These are phyloP conservation scores for Sebastes kiyomatsui DNA, from an alignment of 2,797 vertebrate species.

Conservation along the genomic window DNA sequence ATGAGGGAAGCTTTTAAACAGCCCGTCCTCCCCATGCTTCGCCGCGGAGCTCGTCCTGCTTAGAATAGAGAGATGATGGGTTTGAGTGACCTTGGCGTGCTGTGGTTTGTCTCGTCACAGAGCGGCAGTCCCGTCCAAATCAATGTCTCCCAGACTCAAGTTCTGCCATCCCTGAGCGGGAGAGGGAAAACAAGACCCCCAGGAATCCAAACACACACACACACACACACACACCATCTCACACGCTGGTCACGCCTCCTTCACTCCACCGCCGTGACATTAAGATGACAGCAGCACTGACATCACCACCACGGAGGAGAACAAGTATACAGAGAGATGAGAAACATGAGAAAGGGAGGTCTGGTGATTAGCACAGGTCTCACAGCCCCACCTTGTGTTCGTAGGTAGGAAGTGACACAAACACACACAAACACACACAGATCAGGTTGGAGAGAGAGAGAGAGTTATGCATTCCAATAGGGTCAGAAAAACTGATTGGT, in stretches of 20 bases:
- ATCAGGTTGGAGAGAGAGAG: not conserved
- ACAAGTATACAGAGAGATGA: not conserved
- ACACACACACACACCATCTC: not conserved
- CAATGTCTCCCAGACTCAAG: conserved; percentile 21
- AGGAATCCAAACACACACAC: not conserved
- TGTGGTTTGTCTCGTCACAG: conserved; percentile 43
- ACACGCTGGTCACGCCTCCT: not conserved
- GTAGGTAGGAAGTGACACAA: conserved; percentile 31
- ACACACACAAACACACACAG: not conserved
- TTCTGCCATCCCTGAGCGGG: conserved; percentile 19
- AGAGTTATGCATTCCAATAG: not conserved
- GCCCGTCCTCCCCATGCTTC: not conserved
- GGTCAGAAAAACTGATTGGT: not conserved
- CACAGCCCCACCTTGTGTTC: conserved; percentile 79
- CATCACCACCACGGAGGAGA: not conserved
- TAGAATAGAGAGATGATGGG: conserved; percentile 25
- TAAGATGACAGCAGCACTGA: conserved; percentile 55
- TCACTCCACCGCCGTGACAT: conserved; percentile 44
- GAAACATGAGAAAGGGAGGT: not conserved
- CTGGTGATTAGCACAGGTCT: conserved; percentile 49
- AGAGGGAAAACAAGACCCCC: conserved; percentile 21
- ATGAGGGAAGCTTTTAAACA: conserved; percentile 11
- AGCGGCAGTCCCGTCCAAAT: conserved; percentile 23
- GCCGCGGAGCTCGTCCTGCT: not conserved
- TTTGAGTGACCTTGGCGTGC: conserved; percentile 44